phyloP scores from a whole-genome alignment of 2,113 vertebrate genomes.

The Tricholaema leucomelas region DNA sequence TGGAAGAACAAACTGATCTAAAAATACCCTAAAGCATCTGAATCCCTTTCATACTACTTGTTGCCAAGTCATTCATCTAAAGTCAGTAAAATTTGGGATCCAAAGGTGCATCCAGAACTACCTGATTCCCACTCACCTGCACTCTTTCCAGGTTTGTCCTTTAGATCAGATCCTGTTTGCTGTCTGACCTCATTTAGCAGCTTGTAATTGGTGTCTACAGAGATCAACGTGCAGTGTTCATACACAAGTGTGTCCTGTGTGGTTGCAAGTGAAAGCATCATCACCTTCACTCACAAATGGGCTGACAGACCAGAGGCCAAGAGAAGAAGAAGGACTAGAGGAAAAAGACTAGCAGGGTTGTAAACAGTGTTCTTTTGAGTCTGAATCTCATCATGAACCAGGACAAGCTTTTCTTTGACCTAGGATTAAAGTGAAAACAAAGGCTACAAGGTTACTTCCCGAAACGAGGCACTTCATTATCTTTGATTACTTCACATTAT shows the following conservation, averaged over 20 bases:
- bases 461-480: background rate
- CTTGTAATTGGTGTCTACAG: background rate
- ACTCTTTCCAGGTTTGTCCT: background rate
- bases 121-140: background rate
- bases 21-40: background rate
- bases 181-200: background rate
- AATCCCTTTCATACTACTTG: background rate
- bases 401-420: background rate
- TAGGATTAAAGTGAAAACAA: background rate
- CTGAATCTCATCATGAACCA: background rate
- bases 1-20: background rate
- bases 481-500: background rate
- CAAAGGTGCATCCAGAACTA: background rate
- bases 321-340: background rate
- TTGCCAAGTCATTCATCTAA: background rate
- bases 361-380: background rate
- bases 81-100: background rate
- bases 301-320: background rate
- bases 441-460: background rate
- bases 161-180: background rate
- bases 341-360: background rate
- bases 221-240: background rate
- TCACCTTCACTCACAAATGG: background rate
- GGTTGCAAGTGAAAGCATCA: background rate
- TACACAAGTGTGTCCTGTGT: background rate